Evolutionary conservation across 2,888 invertebrate genomes (phyloP).

Genomic region (Drosophila rellima): DNA sequence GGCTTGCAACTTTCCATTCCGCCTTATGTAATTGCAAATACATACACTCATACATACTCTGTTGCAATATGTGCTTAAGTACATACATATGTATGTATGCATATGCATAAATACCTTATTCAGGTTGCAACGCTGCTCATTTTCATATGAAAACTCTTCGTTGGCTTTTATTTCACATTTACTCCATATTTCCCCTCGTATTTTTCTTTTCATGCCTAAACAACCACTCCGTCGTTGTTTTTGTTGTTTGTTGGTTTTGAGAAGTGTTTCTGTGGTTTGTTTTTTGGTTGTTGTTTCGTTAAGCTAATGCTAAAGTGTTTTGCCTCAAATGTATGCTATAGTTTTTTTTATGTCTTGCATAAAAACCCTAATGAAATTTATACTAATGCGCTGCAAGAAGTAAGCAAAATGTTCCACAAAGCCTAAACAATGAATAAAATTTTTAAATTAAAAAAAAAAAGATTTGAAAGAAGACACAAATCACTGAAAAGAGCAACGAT

Average conservation of each 20-base stretch:
- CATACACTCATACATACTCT: slow-evolving; percentile 7
- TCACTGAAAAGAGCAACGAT: too few species aligned
- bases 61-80: slow-evolving; percentile 19
- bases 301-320: slow-evolving; percentile 31
- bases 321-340: slow-evolving; percentile 32
- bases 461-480: too few species aligned
- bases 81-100: slow-evolving; percentile 9
- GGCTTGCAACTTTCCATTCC: slow-evolving; percentile 56
- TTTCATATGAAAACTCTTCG: slow-evolving; percentile 20
- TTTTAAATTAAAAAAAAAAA: too few species aligned
- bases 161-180: slow-evolving; percentile 11
- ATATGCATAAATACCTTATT: slow-evolving; percentile 10
- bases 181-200: slow-evolving; percentile 3
- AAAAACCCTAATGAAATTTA: background rate
- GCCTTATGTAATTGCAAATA: slow-evolving; percentile 41
- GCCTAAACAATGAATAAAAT: too few species aligned
- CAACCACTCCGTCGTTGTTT: slow-evolving; percentile 18
- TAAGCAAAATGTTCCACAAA: too few species aligned
- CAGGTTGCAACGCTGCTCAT: slow-evolving; percentile 10
- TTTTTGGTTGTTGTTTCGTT: slow-evolving; percentile 12
- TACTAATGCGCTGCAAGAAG: too few species aligned
- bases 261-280: slow-evolving; percentile 13
- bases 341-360: slow-evolving; percentile 24
- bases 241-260: slow-evolving; percentile 15
- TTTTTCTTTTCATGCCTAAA: slow-evolving; percentile 18